These are phyloP conservation scores for Catharus minimus DNA, from an alignment of 2,113 vertebrate genomes.

Conservation along the genomic window DNA sequence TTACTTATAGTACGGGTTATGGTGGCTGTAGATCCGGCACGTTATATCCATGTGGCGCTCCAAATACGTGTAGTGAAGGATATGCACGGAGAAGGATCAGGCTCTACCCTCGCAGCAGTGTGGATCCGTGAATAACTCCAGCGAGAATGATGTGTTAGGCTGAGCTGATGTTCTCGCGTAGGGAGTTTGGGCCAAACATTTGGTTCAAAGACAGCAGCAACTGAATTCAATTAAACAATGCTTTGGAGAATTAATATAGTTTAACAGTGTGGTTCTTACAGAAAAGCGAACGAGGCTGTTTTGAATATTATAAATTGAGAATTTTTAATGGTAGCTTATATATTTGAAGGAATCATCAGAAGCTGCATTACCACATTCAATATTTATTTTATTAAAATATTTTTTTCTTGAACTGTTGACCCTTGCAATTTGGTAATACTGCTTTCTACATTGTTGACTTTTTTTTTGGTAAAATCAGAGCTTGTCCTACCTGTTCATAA, in stretches of 20 bases:
- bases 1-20: accelerated
- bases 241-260: neutral
- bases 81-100: accelerated
- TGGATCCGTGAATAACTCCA: neutral
- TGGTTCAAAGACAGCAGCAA: neutral
- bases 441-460: neutral
- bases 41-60: neutral
- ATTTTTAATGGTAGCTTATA: neutral
- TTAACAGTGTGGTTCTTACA: neutral
- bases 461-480: neutral
- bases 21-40: neutral
- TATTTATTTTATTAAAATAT: neutral
- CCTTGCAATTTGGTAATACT: neutral
- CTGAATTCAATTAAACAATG: neutral
- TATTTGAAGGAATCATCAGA: neutral
- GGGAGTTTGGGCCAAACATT: neutral
- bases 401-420: neutral
- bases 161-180: accelerated
- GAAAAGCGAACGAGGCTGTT: neutral
- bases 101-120: accelerated
- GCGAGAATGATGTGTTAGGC: accelerated
- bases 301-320: neutral
- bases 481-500: neutral
- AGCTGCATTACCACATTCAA: neutral
- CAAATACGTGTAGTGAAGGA: accelerated